A percentile compares a stretch with the other conserved stretches of the same genome.
These are phyloP conservation scores for Ceraclea dissimilis DNA, from an alignment of 2,888 invertebrate species.

Conservation along the genomic window DNA sequence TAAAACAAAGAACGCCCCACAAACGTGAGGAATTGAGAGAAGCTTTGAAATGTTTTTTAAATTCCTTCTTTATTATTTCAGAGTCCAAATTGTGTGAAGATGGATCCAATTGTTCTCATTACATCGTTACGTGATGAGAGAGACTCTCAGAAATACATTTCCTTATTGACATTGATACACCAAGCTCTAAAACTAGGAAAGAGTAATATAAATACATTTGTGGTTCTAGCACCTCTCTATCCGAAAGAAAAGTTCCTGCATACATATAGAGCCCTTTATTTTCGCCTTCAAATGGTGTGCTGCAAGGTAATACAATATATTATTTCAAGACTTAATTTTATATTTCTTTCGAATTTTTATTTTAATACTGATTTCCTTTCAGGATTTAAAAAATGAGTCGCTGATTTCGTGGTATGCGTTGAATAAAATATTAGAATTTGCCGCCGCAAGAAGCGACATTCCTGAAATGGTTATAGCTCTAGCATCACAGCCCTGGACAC, in stretches of 20 bases:
- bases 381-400: constrained; percentile 21
- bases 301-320: constrained; percentile 17
- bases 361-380: constrained; percentile 6
- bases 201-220: constrained; percentile 3
- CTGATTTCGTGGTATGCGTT: constrained; percentile 16
- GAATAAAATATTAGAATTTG: constrained; percentile 14
- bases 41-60: too few species aligned
- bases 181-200: constrained; percentile 11
- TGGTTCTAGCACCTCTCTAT: constrained; percentile 5
- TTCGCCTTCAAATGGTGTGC: constrained; percentile 23
- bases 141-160: constrained; percentile 12
- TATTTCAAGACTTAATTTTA: constrained; percentile 1
- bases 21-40: not conserved
- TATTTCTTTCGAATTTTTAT: not conserved
- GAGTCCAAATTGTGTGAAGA: constrained; percentile 13
- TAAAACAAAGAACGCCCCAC: not conserved
- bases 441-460: not conserved
- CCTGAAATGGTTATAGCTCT: constrained; percentile 6
- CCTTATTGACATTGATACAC: constrained; percentile 17
- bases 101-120: constrained; percentile 14
- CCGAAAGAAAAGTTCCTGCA: constrained; percentile 9
- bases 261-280: constrained; percentile 17
- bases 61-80: constrained; percentile 8
- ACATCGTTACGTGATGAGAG: constrained; percentile 15
- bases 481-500: constrained; percentile 21